Evolutionary conservation across 1,140 invertebrate genomes (phyloP).

Genomic region (Homarus americanus): DNA sequence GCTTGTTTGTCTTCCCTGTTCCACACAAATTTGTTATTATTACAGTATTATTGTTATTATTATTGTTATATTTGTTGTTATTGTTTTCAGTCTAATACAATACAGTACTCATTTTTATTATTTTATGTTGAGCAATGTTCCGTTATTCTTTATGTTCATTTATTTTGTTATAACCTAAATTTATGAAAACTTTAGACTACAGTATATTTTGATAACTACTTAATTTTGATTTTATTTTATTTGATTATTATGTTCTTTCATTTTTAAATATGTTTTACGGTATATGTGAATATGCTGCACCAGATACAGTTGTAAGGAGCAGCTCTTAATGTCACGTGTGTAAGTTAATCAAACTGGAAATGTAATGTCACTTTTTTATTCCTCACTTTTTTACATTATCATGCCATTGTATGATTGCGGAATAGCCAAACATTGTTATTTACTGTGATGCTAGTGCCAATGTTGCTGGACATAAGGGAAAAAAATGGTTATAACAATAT

Average conservation of each 20-base stretch:
- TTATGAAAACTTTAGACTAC: neutral
- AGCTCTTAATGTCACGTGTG: neutral
- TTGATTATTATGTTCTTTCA: too few relatives aligned
- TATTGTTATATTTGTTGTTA: too few relatives aligned
- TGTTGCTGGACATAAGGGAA: neutral
- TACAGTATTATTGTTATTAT: too few relatives aligned
- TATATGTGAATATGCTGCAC: neutral
- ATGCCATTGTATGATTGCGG: neutral
- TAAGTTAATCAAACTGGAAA: neutral
- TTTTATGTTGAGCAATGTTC: too few relatives aligned
- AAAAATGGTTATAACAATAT: neutral
- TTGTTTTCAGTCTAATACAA: too few relatives aligned
- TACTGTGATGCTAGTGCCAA: conserved; percentile 3
- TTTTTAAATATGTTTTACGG: too few relatives aligned
- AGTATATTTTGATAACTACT: neutral
- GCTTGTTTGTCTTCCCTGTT: neutral
- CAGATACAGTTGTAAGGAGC: neutral
- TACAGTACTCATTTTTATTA: too few relatives aligned
- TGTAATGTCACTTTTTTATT: neutral
- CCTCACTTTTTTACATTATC: neutral
- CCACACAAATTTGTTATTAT: neutral
- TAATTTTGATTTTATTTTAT: too few relatives aligned
- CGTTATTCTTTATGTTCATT: neutral
- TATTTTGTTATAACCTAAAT: neutral
- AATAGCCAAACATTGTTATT: neutral